Conservation (phyloP, 2,113 vertebrate species). For the Elgaria multicarinata region DNA sequence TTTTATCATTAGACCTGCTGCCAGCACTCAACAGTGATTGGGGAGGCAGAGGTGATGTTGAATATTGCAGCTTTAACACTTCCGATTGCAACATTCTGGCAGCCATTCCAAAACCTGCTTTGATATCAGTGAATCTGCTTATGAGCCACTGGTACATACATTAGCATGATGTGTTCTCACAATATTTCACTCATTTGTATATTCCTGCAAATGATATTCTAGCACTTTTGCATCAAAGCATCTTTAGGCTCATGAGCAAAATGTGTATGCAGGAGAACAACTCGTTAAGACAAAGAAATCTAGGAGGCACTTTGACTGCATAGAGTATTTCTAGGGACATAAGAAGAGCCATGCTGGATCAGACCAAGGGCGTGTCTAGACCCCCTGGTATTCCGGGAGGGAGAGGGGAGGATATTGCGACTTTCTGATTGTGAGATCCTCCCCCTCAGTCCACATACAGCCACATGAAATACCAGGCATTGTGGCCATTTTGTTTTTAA, state of each 20-base stretch:
- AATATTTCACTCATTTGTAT: neutral
- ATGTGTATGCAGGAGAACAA: neutral
- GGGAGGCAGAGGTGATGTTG: too few species aligned
- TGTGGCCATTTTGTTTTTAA: too few species aligned
- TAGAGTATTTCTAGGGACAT: too few species aligned
- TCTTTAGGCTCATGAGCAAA: neutral
- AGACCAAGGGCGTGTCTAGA: too few species aligned
- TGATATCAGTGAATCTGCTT: neutral
- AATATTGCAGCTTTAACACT: neutral
- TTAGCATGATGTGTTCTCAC: neutral
- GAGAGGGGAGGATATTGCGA: too few species aligned
- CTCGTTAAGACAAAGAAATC: neutral
- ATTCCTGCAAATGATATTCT: neutral
- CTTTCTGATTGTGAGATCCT: too few species aligned
- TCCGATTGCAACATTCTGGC: neutral
- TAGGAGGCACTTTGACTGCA: neutral
- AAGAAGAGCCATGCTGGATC: too few species aligned
- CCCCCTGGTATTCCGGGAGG: too few species aligned
- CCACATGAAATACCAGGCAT: too few species aligned
- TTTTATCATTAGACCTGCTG: too few species aligned
- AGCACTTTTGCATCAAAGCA: neutral
- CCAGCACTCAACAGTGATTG: too few species aligned
- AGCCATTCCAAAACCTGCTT: neutral
- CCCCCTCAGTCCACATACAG: too few species aligned
- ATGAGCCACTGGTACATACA: neutral